Evolutionary conservation across 2,113 vertebrate genomes (phyloP).

Genomic region (Mugil cephalus): DNA sequence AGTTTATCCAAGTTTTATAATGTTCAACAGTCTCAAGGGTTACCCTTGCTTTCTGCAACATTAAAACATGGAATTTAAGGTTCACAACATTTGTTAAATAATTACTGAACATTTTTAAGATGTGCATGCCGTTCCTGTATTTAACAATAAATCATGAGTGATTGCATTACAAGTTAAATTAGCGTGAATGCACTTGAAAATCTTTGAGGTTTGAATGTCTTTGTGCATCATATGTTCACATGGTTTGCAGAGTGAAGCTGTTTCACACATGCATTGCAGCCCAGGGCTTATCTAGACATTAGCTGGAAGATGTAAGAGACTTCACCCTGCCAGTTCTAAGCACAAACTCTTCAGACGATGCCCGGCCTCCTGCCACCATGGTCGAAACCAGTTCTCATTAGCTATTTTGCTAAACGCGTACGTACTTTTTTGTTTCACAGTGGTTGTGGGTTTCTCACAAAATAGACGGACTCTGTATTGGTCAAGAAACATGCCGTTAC

Average conservation of each 20-base stretch:
- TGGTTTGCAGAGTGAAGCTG: too few relatives aligned
- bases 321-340: too few relatives aligned
- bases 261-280: too few relatives aligned
- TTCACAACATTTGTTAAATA: neutral
- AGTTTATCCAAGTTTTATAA: constrained; percentile 15
- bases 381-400: too few relatives aligned
- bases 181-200: neutral
- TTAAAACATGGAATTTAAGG: neutral
- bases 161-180: neutral
- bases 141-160: neutral
- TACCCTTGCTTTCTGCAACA: neutral
- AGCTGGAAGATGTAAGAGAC: too few relatives aligned
- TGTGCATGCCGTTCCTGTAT: neutral
- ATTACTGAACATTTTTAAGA: neutral
- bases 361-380: too few relatives aligned
- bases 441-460: neutral
- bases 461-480: neutral
- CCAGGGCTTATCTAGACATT: too few relatives aligned
- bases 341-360: too few relatives aligned
- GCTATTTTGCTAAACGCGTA: neutral
- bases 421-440: neutral
- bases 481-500: neutral
- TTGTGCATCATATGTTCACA: too few relatives aligned
- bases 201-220: neutral
- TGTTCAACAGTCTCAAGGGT: constrained; percentile 15